phyloP scores from a whole-genome alignment of 2,113 vertebrate species.

The Semicossyphus pulcher region DNA sequence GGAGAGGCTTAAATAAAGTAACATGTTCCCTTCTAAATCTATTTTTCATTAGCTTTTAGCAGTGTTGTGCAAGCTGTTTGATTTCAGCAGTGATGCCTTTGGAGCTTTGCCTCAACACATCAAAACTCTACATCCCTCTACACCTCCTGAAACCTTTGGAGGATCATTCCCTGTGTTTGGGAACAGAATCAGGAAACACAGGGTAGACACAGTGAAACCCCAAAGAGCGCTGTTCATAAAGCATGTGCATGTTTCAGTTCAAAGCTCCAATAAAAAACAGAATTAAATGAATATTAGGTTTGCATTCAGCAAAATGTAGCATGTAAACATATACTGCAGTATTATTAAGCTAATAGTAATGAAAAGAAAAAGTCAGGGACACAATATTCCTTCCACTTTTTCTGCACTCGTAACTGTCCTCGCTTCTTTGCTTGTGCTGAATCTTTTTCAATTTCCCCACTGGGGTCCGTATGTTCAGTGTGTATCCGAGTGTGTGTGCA shows the following conservation, averaged over 20 bases:
- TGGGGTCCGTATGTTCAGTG: conserved; percentile 34
- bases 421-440: conserved; percentile 22
- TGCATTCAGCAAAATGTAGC: background rate
- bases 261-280: background rate
- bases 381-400: conserved; percentile 11
- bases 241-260: conserved; percentile 25
- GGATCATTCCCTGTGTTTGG: conserved; percentile 53
- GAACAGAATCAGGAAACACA: conserved; percentile 38
- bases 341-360: background rate
- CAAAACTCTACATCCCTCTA: conserved; percentile 57
- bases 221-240: conserved; percentile 32
- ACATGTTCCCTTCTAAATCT: conserved; percentile 64
- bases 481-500: conserved; percentile 15
- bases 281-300: background rate
- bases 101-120: conserved; percentile 62
- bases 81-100: conserved; percentile 60
- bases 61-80: conserved; percentile 68
- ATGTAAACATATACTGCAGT: background rate
- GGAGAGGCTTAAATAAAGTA: conserved; percentile 71
- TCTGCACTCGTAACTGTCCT: conserved; percentile 30
- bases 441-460: conserved; percentile 42
- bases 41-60: conserved; percentile 80
- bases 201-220: conserved; percentile 22
- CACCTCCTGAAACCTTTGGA: conserved; percentile 52
- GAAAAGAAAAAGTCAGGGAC: background rate